Evolutionary conservation across 2,888 invertebrate species (phyloP), one percentile per base, ranked within the genome.

Genomic region (Muscina levida): DNA sequence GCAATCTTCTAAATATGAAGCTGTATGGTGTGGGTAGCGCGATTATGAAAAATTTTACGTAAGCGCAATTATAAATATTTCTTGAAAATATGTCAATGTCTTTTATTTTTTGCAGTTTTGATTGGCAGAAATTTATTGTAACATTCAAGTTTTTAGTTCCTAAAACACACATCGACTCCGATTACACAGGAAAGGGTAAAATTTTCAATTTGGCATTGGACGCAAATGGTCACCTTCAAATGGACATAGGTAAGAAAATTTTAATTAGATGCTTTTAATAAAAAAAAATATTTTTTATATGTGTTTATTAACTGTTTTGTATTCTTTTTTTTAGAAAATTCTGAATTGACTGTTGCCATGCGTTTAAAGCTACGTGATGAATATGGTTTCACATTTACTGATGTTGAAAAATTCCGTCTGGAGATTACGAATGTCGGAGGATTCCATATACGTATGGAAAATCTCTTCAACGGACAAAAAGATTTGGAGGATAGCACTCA

Each of bases 191-290:
- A 56, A 91, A 93, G 84, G 94, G 94, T 57, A 92, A 93, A 85
- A 93, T 94, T 85, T 88, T 94, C 76, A 90, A 94, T 24, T 92
- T 94, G 79, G 93, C 94, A 6, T 88, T 94, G 76, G 92, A 92
- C 57, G 94, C 94, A 53, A 91, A 92, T 76, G 94, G 94, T 19
- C 88, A 90, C 42, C 57, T 83, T 73, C 56, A 71, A 15, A 66
- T 94, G 88, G 93, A 94, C 88, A 93, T 93, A 82, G 92, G 94
- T 94, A 90, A 91, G 93, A 92, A 39, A 8, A 13, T 11, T 8
- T 22, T 22, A 6, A 37, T 37, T 4, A 37, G 37, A 4, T 10
- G 10, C 10, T 37, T 37, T 6, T 37, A 6, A 37, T 10, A 37
- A 6, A 4, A 44, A 44, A 44, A 2, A 44, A 8, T 13, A 10